Base-by-base conservation (phyloP, 1,140 invertebrate genomes). In the Centruroides sculpturatus region DNA sequence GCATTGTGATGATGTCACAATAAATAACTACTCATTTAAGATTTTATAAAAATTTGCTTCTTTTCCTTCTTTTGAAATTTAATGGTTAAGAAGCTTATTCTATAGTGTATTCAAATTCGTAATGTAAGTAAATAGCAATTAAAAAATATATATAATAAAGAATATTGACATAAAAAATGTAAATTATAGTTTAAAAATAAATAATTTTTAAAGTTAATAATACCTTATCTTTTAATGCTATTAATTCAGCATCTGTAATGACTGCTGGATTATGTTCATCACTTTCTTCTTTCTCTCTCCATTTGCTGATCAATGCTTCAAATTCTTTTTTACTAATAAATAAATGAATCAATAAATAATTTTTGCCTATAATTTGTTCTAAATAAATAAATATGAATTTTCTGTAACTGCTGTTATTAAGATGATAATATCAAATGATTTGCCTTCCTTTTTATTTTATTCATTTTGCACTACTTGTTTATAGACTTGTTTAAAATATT, bases 241-340 rank as follows among this genome's bases (percentile, higher is more conserved):
- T 72, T 56, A 89, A 73, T 73, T 94, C 89, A 4, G 80, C 76
- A 63, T 90, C 82, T 6, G 83, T 83, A 13, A 92, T 84, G 52
- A 77, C 73, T 8, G 47, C 47, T 9, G 72, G 70, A 63, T 66
- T 71, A 47, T 60, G 52, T 55, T 35, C n/a, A 41, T 62, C 57
- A 11, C 58, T 34, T 34, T 54, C 56, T 4, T 65, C 67, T 3
- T 60, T 66, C 61, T 69, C 70, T 53, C 52, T 61, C 60, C 69
- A 77, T 52, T 74, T 73, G 35, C 68, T 64, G 46, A 78, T 66
- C 35, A 76, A 64, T 3, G 68, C 69, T 35, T 77, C 69, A 66
- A 79, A 79, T 61, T 76, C 71, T 57, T 69, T 61, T 59, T 72
- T 68, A 50, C 75, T 78, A 62, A 66, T 65, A 59, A 56, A 47